These are phyloP conservation scores for Clitarchus hookeri DNA, from an alignment of 2,888 invertebrate genomes.

Conservation along the genomic window DNA sequence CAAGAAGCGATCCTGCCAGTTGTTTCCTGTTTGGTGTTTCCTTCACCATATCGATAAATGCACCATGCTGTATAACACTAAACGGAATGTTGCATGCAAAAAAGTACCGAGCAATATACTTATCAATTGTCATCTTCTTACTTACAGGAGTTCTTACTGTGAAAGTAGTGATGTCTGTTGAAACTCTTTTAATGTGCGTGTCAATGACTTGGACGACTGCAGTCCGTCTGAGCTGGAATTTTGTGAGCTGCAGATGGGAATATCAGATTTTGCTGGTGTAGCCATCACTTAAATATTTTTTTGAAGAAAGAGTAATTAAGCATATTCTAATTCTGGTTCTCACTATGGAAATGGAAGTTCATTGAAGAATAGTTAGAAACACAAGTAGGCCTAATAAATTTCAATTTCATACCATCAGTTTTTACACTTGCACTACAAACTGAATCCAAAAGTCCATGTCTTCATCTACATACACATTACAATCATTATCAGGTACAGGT, in stretches of 20 bases:
- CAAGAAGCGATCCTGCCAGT: no score
- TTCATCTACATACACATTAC: not conserved
- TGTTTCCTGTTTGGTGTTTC: slow-evolving; percentile 24
- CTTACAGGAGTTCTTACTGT: not conserved
- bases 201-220: not conserved
- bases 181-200: not conserved
- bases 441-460: slow-evolving; percentile 2
- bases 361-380: not conserved
- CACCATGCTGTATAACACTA: not conserved
- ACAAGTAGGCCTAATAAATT: not conserved
- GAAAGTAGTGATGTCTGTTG: not conserved
- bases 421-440: not conserved
- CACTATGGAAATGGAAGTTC: no score
- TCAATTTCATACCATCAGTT: not conserved
- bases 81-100: not conserved
- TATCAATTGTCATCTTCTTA: not conserved
- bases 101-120: not conserved
- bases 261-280: not conserved
- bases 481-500: no score
- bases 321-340: no score
- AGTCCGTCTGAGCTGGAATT: not conserved
- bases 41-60: slow-evolving; percentile 14
- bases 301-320: no score
- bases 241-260: not conserved
- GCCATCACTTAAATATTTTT: not conserved